phyloP scores from a whole-genome alignment of 2,888 invertebrate genomes.

The Eristalis arbustorum region DNA sequence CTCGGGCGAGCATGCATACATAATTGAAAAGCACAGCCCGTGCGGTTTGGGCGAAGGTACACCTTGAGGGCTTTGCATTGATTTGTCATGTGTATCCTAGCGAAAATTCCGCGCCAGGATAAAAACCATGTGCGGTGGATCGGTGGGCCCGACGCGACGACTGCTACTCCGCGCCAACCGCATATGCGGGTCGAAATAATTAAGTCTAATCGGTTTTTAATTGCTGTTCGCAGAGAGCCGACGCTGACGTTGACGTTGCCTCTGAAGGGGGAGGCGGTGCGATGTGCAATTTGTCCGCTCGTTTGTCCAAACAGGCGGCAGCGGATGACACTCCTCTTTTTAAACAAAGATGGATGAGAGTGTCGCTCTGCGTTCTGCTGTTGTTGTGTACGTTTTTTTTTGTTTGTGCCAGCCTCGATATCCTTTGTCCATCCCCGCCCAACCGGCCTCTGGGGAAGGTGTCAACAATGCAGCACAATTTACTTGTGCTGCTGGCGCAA shows the following conservation, averaged over 20 bases:
- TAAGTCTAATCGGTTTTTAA: slow-evolving; percentile 70
- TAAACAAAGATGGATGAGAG: slow-evolving; percentile 68
- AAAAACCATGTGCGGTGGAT: neutral
- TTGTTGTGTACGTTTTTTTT: slow-evolving; percentile 6
- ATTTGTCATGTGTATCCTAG: slow-evolving; percentile 65
- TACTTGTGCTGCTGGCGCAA: slow-evolving; percentile 19
- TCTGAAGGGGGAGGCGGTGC: slow-evolving; percentile 11
- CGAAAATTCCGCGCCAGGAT: slow-evolving; percentile 50
- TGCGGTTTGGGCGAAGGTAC: neutral
- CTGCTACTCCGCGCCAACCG: slow-evolving; percentile 9
- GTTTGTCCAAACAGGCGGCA: slow-evolving; percentile 64
- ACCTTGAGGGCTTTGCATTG: slow-evolving; percentile 48
- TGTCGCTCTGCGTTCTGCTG: slow-evolving; percentile 44
- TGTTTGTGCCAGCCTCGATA: neutral
- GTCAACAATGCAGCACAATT: slow-evolving; percentile 48
- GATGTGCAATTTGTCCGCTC: slow-evolving; percentile 62
- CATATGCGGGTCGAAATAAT: slow-evolving; percentile 66
- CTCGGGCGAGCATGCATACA: slow-evolving; percentile 27
- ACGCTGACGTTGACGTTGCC: slow-evolving; percentile 12
- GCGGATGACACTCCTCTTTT: slow-evolving; percentile 66
- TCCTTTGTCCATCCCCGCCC: neutral
- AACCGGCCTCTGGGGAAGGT: slow-evolving; percentile 34
- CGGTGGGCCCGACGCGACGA: neutral
- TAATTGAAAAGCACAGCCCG: slow-evolving; percentile 47
- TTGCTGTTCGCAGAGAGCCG: slow-evolving; percentile 58